Evolutionary conservation across 1,140 invertebrate genomes (phyloP).

Genomic region (Polypedilum vanderplanki): DNA sequence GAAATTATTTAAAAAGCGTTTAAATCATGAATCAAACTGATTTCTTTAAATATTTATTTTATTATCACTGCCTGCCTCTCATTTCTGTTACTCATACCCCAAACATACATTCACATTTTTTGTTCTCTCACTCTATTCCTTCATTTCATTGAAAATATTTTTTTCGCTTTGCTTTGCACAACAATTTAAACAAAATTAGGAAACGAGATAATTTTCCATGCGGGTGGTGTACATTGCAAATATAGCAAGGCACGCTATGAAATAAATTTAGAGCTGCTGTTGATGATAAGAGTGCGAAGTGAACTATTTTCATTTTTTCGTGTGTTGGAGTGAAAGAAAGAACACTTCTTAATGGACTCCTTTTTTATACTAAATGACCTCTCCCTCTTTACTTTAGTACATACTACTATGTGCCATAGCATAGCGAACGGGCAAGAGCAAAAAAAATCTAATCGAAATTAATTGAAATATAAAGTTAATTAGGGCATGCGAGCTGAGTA

Average conservation of each 20-base stretch:
- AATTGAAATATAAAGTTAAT: conserved; percentile 20
- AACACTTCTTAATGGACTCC: no score
- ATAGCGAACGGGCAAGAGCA: no score
- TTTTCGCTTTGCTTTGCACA: conserved; percentile 4
- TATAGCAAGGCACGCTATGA: background rate
- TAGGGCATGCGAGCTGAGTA: conserved; percentile 4
- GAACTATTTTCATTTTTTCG: background rate
- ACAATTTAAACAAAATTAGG: conserved; percentile 1
- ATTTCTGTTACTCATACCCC: no score
- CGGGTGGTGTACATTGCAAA: conserved; percentile 16
- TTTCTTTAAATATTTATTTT: background rate
- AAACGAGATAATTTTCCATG: conserved; percentile 18
- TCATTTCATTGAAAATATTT: conserved; percentile 5
- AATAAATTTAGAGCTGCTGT: background rate
- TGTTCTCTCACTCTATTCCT: background rate
- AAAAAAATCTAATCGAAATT: conserved; percentile 1
- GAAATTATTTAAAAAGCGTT: no score
- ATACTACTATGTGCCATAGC: background rate
- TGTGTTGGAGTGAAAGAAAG: no score
- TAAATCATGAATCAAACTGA: no score
- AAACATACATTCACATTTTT: background rate
- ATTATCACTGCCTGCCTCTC: background rate
- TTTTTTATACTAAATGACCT: background rate
- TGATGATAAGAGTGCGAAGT: background rate
- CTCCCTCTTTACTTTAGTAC: background rate